phyloP scores from a whole-genome alignment of 2,113 vertebrate species.

The Apodemus speciosus region DNA sequence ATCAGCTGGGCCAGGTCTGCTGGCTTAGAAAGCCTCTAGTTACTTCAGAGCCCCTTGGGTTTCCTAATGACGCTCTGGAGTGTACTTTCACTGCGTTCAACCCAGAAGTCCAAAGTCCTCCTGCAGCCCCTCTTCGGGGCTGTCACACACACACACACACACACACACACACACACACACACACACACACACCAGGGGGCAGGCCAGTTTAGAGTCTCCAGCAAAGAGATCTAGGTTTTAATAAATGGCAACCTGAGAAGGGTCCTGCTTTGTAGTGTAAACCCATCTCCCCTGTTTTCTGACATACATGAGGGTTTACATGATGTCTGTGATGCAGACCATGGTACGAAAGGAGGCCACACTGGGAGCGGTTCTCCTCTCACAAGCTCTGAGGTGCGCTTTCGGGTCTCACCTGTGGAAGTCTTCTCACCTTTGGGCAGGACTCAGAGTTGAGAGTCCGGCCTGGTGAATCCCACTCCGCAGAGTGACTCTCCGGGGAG shows the following conservation, averaged over 20 bases:
- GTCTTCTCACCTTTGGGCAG: fast-evolving
- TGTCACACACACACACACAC: no score
- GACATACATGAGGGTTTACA: neutral
- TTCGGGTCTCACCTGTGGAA: neutral
- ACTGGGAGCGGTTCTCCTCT: fast-evolving
- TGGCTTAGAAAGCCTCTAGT: neutral
- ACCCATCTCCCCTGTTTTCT: neutral
- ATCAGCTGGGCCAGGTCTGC: neutral
- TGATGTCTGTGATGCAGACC: neutral
- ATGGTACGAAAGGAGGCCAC: no score
- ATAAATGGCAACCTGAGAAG: neutral
- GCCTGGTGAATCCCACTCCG: neutral
- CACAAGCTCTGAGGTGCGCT: neutral
- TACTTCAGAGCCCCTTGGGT: neutral
- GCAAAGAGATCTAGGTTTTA: neutral
- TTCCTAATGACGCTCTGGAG: neutral
- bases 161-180: no score
- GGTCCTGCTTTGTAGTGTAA: neutral
- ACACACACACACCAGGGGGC: no score
- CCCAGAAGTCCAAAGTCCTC: neutral
- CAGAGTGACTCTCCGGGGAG: neutral
- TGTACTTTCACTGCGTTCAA: neutral
- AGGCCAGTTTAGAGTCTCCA: neutral
- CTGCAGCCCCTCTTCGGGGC: neutral
- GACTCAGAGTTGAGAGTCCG: neutral